These are phyloP conservation scores for Chironomus riparius DNA, from an alignment of 2,888 invertebrate species.

Conservation along the genomic window DNA sequence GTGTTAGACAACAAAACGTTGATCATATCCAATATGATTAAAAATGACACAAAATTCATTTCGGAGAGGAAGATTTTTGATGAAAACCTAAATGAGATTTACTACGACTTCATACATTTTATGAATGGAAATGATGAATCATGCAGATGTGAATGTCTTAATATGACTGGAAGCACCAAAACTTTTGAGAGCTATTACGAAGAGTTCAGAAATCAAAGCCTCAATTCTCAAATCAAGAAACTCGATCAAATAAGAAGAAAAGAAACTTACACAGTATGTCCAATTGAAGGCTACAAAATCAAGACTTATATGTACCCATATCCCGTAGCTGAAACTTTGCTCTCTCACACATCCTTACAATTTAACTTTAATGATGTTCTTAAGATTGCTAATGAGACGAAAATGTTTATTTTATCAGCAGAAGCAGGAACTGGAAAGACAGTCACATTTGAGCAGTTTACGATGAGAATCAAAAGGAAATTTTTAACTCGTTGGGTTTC, in stretches of 20 bases:
- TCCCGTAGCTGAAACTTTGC: too few species aligned
- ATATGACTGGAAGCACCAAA: too few species aligned
- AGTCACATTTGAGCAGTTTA: neutral
- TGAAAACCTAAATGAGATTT: neutral
- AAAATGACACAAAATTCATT: neutral
- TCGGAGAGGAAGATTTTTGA: neutral
- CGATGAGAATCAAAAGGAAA: neutral
- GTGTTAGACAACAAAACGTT: neutral
- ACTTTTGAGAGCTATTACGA: too few species aligned
- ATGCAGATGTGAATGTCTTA: too few species aligned
- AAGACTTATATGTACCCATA: too few species aligned
- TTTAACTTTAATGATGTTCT: neutral
- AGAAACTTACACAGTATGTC: too few species aligned
- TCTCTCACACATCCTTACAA: neutral
- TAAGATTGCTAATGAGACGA: neutral
- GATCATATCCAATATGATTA: neutral
- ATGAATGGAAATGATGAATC: neutral
- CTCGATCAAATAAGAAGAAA: neutral
- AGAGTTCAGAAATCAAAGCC: too few species aligned
- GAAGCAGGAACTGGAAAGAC: neutral
- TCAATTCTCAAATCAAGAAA: neutral
- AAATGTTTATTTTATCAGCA: neutral
- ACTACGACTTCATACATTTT: neutral
- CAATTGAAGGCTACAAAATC: neutral
- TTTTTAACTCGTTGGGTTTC: neutral